Evolutionary conservation across 1,140 invertebrate genomes (phyloP).

Genomic region (Chironomus striatipennis): DNA sequence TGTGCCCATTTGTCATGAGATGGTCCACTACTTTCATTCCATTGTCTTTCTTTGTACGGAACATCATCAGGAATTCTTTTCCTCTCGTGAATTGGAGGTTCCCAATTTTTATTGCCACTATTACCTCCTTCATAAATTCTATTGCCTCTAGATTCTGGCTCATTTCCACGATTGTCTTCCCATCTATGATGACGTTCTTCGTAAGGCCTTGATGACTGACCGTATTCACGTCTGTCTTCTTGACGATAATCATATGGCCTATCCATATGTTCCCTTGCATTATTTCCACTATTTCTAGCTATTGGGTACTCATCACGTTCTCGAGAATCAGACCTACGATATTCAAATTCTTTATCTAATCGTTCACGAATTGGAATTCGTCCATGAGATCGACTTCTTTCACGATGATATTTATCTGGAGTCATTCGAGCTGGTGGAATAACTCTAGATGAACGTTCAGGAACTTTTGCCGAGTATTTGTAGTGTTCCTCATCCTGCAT

Average conservation of each 20-base stretch:
- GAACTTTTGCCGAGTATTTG: neutral
- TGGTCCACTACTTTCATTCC: neutral
- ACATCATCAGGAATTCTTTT: constrained; percentile 5
- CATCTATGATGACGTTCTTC: neutral
- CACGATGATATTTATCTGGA: neutral
- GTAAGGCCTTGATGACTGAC: neutral
- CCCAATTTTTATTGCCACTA: neutral
- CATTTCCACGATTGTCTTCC: neutral
- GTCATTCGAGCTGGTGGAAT: neutral
- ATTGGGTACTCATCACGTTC: constrained; percentile 3
- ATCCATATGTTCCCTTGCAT: neutral
- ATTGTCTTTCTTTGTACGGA: neutral
- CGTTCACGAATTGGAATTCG: constrained; percentile 16
- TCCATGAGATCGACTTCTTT: constrained; percentile 16
- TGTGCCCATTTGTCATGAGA: neutral
- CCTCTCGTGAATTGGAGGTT: neutral
- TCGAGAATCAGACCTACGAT: neutral
- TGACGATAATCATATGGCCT: neutral
- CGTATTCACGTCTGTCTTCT: constrained; percentile 11
- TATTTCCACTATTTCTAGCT: neutral
- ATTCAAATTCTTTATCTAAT: constrained; percentile 1
- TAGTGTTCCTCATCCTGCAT: neutral
- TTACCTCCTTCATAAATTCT: neutral
- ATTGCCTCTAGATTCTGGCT: neutral
- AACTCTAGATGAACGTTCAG: neutral